phyloP scores from a whole-genome alignment of 1,140 invertebrate genomes.

The Lanistes nyassanus region DNA sequence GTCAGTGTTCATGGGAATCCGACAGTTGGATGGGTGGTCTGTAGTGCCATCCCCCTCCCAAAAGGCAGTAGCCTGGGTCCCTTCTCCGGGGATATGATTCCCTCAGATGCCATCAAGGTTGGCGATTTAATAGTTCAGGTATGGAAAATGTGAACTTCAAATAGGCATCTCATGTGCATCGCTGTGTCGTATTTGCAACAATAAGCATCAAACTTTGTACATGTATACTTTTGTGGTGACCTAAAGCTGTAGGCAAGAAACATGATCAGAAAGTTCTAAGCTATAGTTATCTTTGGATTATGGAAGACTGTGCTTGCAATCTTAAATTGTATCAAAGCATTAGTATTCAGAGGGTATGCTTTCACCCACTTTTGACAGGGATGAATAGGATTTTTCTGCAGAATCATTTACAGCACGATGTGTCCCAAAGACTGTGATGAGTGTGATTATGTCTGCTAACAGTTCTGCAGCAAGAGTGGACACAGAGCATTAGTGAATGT shows the following conservation, averaged over 20 bases:
- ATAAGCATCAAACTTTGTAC: neutral
- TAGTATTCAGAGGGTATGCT: neutral
- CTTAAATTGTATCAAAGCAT: neutral
- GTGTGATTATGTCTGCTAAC: conserved; percentile 2
- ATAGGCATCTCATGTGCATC: neutral
- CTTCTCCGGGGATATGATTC: conserved; percentile 47
- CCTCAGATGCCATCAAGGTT: conserved; percentile 45
- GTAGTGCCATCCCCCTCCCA: conserved; percentile 48
- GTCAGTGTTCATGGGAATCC: conserved; percentile 39
- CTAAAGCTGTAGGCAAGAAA: neutral
- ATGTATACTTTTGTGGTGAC: neutral
- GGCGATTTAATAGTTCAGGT: conserved; percentile 54
- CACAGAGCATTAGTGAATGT: conserved; percentile 48
- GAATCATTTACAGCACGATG: neutral
- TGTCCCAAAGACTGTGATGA: neutral
- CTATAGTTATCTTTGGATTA: neutral
- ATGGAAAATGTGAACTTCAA: conserved; percentile 1
- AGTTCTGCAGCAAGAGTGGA: conserved; percentile 43
- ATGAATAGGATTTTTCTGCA: neutral
- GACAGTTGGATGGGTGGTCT: conserved; percentile 48
- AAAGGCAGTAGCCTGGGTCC: conserved; percentile 55
- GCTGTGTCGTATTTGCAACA: neutral
- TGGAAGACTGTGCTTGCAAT: neutral
- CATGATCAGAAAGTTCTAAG: neutral
- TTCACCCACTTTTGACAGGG: neutral